Conservation (phyloP, 2,888 invertebrate species). For the Morpho helenor region DNA sequence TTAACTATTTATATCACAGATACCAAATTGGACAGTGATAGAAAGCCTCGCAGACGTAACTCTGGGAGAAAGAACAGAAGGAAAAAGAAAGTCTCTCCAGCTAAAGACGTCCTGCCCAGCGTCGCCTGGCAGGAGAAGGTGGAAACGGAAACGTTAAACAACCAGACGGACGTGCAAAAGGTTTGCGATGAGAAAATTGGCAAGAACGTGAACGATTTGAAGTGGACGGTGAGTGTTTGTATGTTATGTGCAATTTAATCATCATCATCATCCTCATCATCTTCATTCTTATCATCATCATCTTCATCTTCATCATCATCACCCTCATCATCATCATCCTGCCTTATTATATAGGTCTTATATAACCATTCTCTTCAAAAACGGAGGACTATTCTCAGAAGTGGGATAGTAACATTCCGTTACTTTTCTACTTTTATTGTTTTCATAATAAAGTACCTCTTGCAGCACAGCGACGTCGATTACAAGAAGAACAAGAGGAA, state of each 20-base stretch:
- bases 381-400: no score
- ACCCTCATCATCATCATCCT: no score
- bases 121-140: constrained; percentile 18
- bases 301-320: no score
- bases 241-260: no score
- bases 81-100: constrained; percentile 58
- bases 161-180: constrained; percentile 39
- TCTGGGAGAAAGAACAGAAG: constrained; percentile 56
- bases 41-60: constrained; percentile 54
- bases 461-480: constrained; percentile 12
- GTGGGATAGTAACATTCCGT: no score
- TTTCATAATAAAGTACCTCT: no score
- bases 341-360: no score
- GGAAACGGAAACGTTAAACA: constrained; percentile 35
- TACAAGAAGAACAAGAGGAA: constrained; percentile 33
- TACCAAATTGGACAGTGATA: constrained; percentile 43
- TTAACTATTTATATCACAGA: no score
- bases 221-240: constrained; percentile 1
- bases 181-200: constrained; percentile 48
- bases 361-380: no score
- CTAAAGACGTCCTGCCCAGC: constrained; percentile 38
- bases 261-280: no score
- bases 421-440: no score
- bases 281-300: no score
- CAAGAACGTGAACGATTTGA: constrained; percentile 61